Conservation (phyloP, 2,113 vertebrate genomes). For the Isichthys henryi region DNA sequence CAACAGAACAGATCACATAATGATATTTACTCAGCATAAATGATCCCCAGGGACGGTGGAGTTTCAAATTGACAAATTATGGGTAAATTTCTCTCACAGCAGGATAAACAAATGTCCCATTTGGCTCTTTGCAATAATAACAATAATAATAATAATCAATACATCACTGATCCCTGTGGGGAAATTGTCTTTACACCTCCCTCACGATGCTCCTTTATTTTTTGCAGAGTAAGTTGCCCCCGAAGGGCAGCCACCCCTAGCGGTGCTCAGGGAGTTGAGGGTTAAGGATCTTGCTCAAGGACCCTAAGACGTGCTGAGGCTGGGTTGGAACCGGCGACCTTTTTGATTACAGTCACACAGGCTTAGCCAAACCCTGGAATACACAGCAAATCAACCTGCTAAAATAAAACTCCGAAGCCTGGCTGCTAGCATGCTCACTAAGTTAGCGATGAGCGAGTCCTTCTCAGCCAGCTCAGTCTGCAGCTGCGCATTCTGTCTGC, state of each 20-base stretch:
- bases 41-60: neutral
- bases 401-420: neutral
- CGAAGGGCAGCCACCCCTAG: too few relatives aligned
- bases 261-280: too few relatives aligned
- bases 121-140: neutral
- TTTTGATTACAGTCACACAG: too few relatives aligned
- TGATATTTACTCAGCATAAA: neutral
- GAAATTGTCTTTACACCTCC: too few relatives aligned
- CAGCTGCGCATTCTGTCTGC: conserved; percentile 64
- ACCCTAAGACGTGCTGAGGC: too few relatives aligned
- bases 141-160: too few relatives aligned
- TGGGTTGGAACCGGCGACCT: too few relatives aligned
- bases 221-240: too few relatives aligned
- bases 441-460: conserved; percentile 66
- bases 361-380: neutral
- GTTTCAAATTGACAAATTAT: neutral
- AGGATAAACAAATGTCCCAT: neutral
- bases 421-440: conserved; percentile 59
- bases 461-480: conserved; percentile 76
- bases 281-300: too few relatives aligned
- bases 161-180: too few relatives aligned
- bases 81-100: neutral
- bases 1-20: neutral
- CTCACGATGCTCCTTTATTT: too few relatives aligned
- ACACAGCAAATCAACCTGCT: neutral